Base-by-base conservation (phyloP, 2,888 invertebrate species). In the Maniola hyperantus region DNA sequence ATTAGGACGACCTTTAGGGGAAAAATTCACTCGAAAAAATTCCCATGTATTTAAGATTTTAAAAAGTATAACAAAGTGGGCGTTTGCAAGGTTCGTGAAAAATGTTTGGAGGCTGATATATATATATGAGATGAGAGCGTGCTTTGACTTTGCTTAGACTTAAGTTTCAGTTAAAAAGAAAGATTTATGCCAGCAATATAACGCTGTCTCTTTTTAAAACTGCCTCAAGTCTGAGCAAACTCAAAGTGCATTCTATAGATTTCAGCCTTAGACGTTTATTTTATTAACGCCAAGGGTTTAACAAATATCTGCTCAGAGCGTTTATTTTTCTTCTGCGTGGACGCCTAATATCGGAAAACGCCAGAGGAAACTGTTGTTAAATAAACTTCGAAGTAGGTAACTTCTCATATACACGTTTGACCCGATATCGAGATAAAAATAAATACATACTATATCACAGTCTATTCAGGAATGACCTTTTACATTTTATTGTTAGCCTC, bases 291-390 rank as follows among this genome's bases (percentile, higher is more conserved):
- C 55, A 5, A 18, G 6, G 46, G n/a, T 57, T 57, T 18, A 36
- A 55, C 20, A 26, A 58, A 46, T 50, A 48, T 34, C n/a, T 46
- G 33, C 42, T 48, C 7, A 36, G 10, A 15, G 2, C 20, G 64
- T 69, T 66, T 66, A 68, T 68, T 66, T 70, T 61, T 50, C 44
- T 59, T 64, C 60, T 67, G 62, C 59, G 64, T 64, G 58, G 65
- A 63, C 58, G 55, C 20, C 69, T 59, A 51, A 66, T 71, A 67
- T 71, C 46, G 65, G 65, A 67, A 69, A 69, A 66, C 26, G 66
- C 68, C 66, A 66, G 62, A 69, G 66, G 65, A 69, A 69, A 67
- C 36, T 65, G 62, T 58, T 64, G 66, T 66, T 66, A 58, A 70
- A 70, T 70, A 70, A 68, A 70, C 66, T 70, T 54, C 54, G 50